Conservation (phyloP, 30 jellyfish, hydroid and myxozoan genomes). For the Haliclystus octoradiatus region DNA sequence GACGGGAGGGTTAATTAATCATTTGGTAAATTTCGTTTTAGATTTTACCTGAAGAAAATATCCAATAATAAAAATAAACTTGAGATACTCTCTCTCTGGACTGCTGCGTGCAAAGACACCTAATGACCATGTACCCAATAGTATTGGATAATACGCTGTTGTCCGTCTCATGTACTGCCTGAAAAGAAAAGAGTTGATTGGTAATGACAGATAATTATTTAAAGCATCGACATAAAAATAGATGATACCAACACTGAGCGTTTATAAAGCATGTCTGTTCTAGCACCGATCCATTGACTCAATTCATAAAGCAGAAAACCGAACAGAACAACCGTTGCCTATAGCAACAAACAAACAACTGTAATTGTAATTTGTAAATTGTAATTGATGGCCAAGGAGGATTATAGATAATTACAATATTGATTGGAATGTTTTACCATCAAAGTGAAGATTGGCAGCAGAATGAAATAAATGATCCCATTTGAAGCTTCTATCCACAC, state of each 20-base stretch:
- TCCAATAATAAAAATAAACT: constrained; percentile 28
- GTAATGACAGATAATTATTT: not conserved
- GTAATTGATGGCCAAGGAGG: not conserved
- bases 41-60: constrained; percentile 33
- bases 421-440: constrained; percentile 11
- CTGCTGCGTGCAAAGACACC: constrained; percentile 52
- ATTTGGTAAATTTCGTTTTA: not conserved
- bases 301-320: constrained; percentile 28
- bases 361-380: not conserved
- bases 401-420: not conserved
- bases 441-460: constrained; percentile 28
- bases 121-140: constrained; percentile 35
- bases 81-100: constrained; percentile 2
- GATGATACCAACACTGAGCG: constrained; percentile 27
- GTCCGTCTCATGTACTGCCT: constrained; percentile 38
- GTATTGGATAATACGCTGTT: not conserved
- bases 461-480: constrained; percentile 21
- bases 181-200: not conserved
- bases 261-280: constrained; percentile 22
- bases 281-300: constrained; percentile 54
- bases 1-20: not conserved
- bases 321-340: constrained; percentile 18
- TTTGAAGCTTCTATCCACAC: not conserved
- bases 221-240: too few relatives aligned
- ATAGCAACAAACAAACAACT: not conserved